Evolutionary conservation across 2,888 invertebrate species (phyloP).

Genomic region (Acholoe squamosa): DNA sequence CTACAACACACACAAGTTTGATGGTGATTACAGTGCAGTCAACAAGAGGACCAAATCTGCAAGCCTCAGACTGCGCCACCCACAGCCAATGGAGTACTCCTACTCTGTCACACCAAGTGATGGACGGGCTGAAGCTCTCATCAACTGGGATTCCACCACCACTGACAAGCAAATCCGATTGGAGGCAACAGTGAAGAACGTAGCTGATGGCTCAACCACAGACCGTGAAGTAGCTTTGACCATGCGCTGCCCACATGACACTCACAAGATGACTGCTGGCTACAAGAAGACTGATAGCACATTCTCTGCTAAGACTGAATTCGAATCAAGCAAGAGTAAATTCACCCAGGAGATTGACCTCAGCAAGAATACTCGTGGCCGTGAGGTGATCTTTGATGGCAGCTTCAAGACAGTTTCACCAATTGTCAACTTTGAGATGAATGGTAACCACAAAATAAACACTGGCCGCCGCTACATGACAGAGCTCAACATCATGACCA

Average conservation of each 20-base stretch:
- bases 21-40: slow-evolving; percentile 68
- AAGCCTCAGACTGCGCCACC: slow-evolving; percentile 66
- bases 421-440: slow-evolving; percentile 61
- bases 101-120: slow-evolving; percentile 23
- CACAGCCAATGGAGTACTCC: slow-evolving; percentile 64
- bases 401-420: slow-evolving; percentile 67
- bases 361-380: slow-evolving; percentile 64
- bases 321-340: slow-evolving; percentile 70
- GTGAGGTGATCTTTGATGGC: slow-evolving; percentile 71
- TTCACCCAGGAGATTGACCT: slow-evolving; percentile 69
- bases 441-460: slow-evolving; percentile 64
- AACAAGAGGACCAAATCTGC: slow-evolving; percentile 55
- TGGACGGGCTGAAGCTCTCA: slow-evolving; percentile 60
- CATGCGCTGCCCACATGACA: slow-evolving; percentile 22
- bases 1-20: slow-evolving; percentile 65
- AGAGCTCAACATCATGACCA: slow-evolving; percentile 63
- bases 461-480: slow-evolving; percentile 67
- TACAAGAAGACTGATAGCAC: slow-evolving; percentile 45
- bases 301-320: slow-evolving; percentile 63
- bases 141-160: slow-evolving; percentile 78
- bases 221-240: slow-evolving; percentile 63
- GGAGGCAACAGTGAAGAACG: slow-evolving; percentile 65
- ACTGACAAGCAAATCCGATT: slow-evolving; percentile 65
- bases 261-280: slow-evolving; percentile 61
- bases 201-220: background rate